These are phyloP conservation scores for Hirtodrosophila alboralis DNA, from an alignment of 2,888 invertebrate species.

Conservation along the genomic window DNA sequence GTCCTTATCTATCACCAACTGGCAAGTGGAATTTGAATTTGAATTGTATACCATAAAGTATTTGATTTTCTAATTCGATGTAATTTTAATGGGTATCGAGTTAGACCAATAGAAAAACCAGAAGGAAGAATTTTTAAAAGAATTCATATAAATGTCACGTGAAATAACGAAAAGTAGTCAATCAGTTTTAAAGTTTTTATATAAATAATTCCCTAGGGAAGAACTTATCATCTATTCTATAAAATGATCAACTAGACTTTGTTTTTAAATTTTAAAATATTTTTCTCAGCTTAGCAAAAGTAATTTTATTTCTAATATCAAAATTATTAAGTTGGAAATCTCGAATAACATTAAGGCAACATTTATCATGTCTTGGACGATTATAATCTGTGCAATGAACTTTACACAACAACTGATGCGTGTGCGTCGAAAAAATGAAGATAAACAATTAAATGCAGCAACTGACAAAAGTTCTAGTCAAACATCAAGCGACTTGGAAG, in stretches of 20 bases:
- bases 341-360: neutral
- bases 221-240: too few species aligned
- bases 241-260: neutral
- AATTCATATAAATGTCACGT: too few species aligned
- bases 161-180: too few species aligned
- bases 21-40: constrained; percentile 86
- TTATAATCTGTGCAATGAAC: constrained; percentile 6
- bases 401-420: constrained; percentile 5
- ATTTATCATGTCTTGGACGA: constrained; percentile 4
- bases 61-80: constrained; percentile 8
- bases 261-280: constrained; percentile 1
- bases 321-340: constrained; percentile 6
- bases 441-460: neutral
- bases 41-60: neutral
- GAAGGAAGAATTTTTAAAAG: too few species aligned
- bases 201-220: too few species aligned
- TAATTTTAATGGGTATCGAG: neutral
- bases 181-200: too few species aligned
- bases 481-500: too few species aligned
- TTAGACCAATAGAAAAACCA: neutral
- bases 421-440: neutral
- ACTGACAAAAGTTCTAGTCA: neutral
- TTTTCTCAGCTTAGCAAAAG: constrained; percentile 21
- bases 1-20: constrained; percentile 96
- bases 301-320: neutral